A percentile compares a stretch with the other conserved stretches of the same genome.
Conservation (phyloP, 1,140 invertebrate genomes). For the Apocrypta bakeri region DNA sequence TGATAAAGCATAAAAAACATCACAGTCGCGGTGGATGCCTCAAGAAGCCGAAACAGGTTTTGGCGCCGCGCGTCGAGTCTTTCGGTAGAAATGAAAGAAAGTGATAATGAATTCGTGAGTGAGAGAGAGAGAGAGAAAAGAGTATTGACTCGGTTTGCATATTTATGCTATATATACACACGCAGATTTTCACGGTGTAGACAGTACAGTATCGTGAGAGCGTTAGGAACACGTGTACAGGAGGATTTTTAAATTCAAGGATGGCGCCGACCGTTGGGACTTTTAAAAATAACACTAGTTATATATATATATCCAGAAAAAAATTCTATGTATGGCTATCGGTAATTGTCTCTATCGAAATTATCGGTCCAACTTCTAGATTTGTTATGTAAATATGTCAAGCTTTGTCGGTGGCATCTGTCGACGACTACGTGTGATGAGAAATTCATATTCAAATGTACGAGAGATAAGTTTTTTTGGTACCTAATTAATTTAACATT, state of each 20-base stretch:
- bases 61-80: background rate
- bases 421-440: no score
- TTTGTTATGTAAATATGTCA: background rate
- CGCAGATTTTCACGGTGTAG: background rate
- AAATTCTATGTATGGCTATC: background rate
- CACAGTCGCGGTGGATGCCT: background rate
- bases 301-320: no score
- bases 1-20: slow-evolving; percentile 4
- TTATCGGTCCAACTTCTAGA: background rate
- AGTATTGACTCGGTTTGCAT: background rate
- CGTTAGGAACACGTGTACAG: background rate
- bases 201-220: slow-evolving; percentile 18
- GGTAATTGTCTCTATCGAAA: background rate
- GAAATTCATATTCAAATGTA: background rate
- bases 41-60: background rate
- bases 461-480: background rate
- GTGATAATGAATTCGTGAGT: slow-evolving; percentile 31
- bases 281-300: background rate
- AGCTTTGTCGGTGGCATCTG: background rate
- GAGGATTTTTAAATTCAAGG: slow-evolving; percentile 40
- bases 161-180: background rate
- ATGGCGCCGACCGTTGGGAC: slow-evolving; percentile 13
- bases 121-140: background rate
- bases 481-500: background rate
- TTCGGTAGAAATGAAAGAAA: slow-evolving; percentile 41